phyloP scores from a whole-genome alignment of 2,113 vertebrate species.

The Calyptomena viridis region DNA sequence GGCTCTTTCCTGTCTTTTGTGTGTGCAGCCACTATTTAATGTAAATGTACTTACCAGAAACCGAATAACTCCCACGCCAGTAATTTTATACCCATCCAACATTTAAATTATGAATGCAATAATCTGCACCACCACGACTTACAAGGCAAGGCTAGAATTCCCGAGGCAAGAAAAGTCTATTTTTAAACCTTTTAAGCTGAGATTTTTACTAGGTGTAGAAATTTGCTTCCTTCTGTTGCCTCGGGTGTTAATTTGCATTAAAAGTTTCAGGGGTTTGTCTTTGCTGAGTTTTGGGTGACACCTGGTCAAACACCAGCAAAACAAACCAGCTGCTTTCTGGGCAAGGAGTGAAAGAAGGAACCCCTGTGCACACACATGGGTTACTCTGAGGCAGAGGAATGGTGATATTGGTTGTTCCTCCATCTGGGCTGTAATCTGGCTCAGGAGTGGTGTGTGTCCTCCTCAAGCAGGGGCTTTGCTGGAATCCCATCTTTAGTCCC shows the following conservation, averaged over 20 bases:
- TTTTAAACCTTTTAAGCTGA: slow-evolving; percentile 20
- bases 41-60: slow-evolving; percentile 37
- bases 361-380: no score
- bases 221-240: background rate
- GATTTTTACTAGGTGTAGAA: background rate
- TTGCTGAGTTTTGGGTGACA: background rate
- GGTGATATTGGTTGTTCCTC: background rate
- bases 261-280: background rate
- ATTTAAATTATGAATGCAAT: slow-evolving; percentile 45
- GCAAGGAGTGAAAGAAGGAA: background rate
- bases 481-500: background rate
- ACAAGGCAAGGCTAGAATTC: slow-evolving; percentile 1
- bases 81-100: slow-evolving; percentile 44
- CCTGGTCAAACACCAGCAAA: background rate
- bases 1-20: slow-evolving; percentile 2
- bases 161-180: background rate
- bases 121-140: background rate
- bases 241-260: background rate
- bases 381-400: background rate
- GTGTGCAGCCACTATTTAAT: background rate
- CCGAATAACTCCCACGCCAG: slow-evolving; percentile 10
- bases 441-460: background rate
- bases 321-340: background rate
- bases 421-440: background rate
- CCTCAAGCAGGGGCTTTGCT: background rate